Percentiles rank a stretch among this genome's conserved stretches.
These are phyloP conservation scores for Leptinotarsa rubiginosa DNA, from an alignment of 2,888 invertebrate genomes.

Conservation along the genomic window DNA sequence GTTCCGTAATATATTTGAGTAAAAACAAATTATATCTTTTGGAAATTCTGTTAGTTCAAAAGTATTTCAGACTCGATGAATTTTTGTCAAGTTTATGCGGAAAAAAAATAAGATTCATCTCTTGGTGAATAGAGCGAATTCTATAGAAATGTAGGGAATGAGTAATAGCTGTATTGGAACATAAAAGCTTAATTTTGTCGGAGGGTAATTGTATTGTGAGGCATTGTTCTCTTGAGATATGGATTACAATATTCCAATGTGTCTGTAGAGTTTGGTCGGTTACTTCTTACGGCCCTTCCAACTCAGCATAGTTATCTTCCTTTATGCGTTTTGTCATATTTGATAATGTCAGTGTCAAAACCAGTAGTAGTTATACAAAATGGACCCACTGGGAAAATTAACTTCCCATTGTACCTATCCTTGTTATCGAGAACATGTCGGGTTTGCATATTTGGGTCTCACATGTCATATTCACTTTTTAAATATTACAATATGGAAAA, in stretches of 20 bases:
- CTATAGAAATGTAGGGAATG: constrained; percentile 59
- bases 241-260: constrained; percentile 60
- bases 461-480: neutral
- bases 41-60: constrained; percentile 21
- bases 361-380: neutral
- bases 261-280: constrained; percentile 56
- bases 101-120: constrained; percentile 40
- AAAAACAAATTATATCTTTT: neutral
- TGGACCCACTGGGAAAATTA: neutral
- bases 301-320: constrained; percentile 49
- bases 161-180: constrained; percentile 66
- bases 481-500: too few species aligned
- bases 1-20: neutral
- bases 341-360: constrained; percentile 1
- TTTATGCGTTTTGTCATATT: constrained; percentile 27
- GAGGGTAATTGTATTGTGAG: constrained; percentile 67
- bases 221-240: constrained; percentile 66
- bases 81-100: constrained; percentile 38
- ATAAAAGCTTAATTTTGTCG: constrained; percentile 66
- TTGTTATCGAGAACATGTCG: neutral
- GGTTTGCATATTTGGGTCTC: neutral
- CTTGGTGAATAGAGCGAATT: constrained; percentile 47
- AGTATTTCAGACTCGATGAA: constrained; percentile 42
- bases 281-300: constrained; percentile 58
- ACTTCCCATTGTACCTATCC: neutral